phyloP scores from a whole-genome alignment of 1,140 invertebrate genomes.

The Lithobius niger region DNA sequence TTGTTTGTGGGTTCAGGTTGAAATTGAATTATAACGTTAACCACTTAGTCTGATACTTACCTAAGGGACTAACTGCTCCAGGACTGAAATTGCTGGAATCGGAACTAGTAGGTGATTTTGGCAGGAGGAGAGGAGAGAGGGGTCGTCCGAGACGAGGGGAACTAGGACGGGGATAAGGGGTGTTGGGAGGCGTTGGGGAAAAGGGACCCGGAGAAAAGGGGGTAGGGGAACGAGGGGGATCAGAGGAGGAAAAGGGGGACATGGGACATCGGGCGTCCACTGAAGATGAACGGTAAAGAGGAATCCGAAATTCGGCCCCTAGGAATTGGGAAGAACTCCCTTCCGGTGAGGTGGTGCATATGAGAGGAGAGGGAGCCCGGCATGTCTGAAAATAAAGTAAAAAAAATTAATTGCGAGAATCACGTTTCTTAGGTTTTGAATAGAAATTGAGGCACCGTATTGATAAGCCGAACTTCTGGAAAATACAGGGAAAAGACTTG shows the following conservation, averaged over 20 bases:
- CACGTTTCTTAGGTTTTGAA: too few relatives aligned
- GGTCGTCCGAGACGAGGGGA: not conserved
- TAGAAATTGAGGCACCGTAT: too few relatives aligned
- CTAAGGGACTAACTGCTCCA: constrained; percentile 6
- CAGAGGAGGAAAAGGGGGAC: not conserved
- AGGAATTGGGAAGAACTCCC: not conserved
- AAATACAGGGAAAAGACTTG: too few relatives aligned
- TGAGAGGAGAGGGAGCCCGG: constrained; percentile 61
- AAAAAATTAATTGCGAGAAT: too few relatives aligned
- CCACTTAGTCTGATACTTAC: not conserved
- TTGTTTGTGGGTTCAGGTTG: not conserved
- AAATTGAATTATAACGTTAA: not conserved
- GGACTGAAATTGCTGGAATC: constrained; percentile 5
- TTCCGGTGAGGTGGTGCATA: constrained; percentile 24
- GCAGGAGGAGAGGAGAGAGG: constrained; percentile 5
- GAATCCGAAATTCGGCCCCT: constrained; percentile 1
- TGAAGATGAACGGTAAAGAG: constrained; percentile 3
- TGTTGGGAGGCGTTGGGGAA: not conserved
- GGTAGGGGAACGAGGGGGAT: not conserved
- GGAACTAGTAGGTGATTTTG: constrained; percentile 5
- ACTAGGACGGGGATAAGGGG: not conserved
- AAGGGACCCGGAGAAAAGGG: not conserved
- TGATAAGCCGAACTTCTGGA: too few relatives aligned
- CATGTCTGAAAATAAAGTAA: constrained; percentile 35
- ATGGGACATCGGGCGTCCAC: not conserved